These are phyloP conservation scores for Polydrusus cervinus DNA, from an alignment of 2,888 invertebrate genomes.

Conservation along the genomic window DNA sequence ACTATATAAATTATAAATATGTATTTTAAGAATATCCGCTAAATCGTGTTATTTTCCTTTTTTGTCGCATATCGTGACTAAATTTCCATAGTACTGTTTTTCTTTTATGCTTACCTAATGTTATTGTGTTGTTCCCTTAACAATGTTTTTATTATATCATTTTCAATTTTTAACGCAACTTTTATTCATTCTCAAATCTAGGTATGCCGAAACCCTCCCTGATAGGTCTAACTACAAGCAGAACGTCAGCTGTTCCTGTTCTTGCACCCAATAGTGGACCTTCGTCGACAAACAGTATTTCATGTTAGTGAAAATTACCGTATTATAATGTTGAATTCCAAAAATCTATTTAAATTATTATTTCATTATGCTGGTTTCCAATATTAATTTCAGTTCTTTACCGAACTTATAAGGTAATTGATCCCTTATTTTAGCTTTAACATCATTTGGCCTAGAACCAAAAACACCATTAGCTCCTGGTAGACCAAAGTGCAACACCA, in stretches of 20 bases:
- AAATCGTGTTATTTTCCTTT: not conserved
- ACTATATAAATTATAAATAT: no score
- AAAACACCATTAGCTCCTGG: conserved; percentile 79
- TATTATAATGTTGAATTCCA: conserved; percentile 1
- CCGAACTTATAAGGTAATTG: no score
- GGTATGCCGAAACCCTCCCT: conserved; percentile 88
- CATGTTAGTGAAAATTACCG: conserved; percentile 73
- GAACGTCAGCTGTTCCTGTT: conserved; percentile 79
- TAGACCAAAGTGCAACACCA: conserved; percentile 94
- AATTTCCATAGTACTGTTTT: not conserved
- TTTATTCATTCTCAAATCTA: conserved; percentile 63
- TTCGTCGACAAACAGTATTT: conserved; percentile 79
- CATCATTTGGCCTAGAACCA: conserved; percentile 71
- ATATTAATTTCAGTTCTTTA: no score
- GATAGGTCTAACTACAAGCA: conserved; percentile 84
- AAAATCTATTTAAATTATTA: no score
- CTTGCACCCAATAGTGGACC: conserved; percentile 82
- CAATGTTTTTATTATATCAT: not conserved
- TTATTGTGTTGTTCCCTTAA: not conserved
- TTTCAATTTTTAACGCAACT: not conserved
- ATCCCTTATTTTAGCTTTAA: conserved; percentile 73
- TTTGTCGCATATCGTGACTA: conserved; percentile 6
- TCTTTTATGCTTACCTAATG: not conserved
- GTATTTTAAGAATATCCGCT: no score
- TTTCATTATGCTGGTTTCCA: no score